A percentile compares a stretch with the other conserved stretches of the same genome.
Conservation (phyloP, 2,797 vertebrate species). For the Mus spretus region DNA sequence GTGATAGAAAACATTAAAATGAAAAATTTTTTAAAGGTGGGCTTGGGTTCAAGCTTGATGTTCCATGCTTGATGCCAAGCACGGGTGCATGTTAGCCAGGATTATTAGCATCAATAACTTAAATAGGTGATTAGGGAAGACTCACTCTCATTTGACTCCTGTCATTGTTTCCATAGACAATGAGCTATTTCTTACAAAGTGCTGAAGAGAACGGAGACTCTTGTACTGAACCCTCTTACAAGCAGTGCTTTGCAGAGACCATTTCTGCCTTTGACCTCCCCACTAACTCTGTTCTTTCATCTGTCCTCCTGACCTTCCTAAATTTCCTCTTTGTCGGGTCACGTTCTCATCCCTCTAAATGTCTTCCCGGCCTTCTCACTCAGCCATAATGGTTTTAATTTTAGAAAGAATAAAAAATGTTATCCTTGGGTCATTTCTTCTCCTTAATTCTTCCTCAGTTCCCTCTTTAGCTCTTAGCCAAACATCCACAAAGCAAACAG, state of each 20-base stretch:
- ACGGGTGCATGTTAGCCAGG: not conserved
- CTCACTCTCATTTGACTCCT: not conserved
- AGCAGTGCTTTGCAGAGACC: not conserved
- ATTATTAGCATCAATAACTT: not conserved
- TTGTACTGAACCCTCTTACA: not conserved
- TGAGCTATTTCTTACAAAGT: not conserved
- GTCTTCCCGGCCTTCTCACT: slow-evolving; percentile 24
- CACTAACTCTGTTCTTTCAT: not conserved
- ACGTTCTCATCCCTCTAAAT: not conserved
- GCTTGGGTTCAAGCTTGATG: not conserved
- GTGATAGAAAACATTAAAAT: not conserved
- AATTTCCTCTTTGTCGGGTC: not conserved
- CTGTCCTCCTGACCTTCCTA: not conserved
- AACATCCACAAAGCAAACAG: slow-evolving; percentile 21
- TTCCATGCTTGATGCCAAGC: not conserved
- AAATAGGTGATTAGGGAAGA: not conserved
- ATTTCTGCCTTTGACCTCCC: not conserved
- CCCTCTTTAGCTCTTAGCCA: not conserved
- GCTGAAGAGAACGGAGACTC: not conserved
- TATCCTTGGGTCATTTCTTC: slow-evolving; percentile 51
- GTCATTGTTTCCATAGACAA: slow-evolving; percentile 9
- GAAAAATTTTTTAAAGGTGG: not conserved
- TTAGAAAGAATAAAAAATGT: not conserved
- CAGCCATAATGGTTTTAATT: slow-evolving; percentile 41
- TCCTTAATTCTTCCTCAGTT: not conserved